A percentile compares a stretch with the other conserved stretches of the same genome.
These are phyloP conservation scores for Dromococcyx pavoninus DNA, from an alignment of 2,797 vertebrate genomes.

Conservation along the genomic window DNA sequence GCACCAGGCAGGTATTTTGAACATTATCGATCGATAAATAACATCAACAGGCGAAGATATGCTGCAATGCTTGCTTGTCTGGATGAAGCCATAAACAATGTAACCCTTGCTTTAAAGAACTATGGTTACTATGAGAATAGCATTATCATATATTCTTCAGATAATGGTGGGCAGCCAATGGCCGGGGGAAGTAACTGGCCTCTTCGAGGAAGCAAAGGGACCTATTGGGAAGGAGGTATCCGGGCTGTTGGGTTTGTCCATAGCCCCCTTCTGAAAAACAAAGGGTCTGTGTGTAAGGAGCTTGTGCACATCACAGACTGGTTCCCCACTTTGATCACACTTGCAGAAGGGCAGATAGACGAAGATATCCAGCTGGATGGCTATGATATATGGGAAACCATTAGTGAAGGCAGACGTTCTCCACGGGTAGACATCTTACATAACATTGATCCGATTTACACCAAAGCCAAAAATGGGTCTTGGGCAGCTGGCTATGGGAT, in stretches of 20 bases:
- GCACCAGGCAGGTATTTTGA: conserved; percentile 90
- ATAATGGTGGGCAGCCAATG: conserved; percentile 93
- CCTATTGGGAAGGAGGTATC: conserved; percentile 96
- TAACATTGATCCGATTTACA: conserved; percentile 96
- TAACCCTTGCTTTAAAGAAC: conserved; percentile 87
- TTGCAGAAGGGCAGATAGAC: conserved; percentile 90
- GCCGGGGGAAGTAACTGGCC: conserved; percentile 97
- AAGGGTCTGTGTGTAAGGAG: conserved; percentile 87
- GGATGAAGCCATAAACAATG: conserved; percentile 91
- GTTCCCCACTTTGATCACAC: conserved; percentile 92
- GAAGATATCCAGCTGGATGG: conserved; percentile 91
- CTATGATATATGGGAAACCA: conserved; percentile 95
- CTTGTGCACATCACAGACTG: conserved; percentile 97
- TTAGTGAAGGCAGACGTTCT: conserved; percentile 92
- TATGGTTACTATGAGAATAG: conserved; percentile 93
- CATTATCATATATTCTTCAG: conserved; percentile 93
- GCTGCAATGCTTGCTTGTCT: conserved; percentile 96
- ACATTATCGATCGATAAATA: conserved; percentile 90
- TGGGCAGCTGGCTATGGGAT: conserved; percentile 92
- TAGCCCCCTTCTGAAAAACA: conserved; percentile 89
- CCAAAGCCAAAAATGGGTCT: conserved; percentile 92
- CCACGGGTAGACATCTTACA: conserved; percentile 94
- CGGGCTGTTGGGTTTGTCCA: conserved; percentile 94
- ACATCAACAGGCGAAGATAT: conserved; percentile 88
- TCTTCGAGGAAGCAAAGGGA: conserved; percentile 92